Evolutionary conservation across 2,113 vertebrate species (phyloP), one percentile per base, ranked within the genome.

Genomic region (human (Homo sapiens)): DNA sequence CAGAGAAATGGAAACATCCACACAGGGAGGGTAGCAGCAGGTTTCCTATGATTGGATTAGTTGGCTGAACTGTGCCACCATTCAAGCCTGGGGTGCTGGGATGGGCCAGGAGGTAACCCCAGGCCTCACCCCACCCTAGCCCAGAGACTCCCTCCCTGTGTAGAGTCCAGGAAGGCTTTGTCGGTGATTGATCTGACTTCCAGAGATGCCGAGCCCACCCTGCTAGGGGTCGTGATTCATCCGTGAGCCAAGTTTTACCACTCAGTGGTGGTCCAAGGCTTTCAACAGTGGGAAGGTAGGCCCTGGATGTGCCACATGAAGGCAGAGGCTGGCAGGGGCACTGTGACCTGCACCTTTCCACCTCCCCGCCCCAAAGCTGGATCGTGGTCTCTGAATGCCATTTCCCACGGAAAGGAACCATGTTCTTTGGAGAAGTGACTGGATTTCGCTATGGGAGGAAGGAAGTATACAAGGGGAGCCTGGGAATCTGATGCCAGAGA

Each of bases 241-340:
- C 43, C 30, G 0, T 8, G 25, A 68, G 48, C n/a, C 4, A 2
- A 72, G 11, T 8, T 43, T 6, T 17, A 2, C 25, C 32, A 18
- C 43, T 1, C 79, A 7, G 3, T n/a, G 75, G 23, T 13, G 61
- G 22, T 9, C 68, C 32, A 13, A 76, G 68, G 55, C 68, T 75
- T n/a, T 16, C 14, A 4, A 4, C 68, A 5, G 20, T 3, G 30
- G 23, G 52, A 45, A 72, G 50, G 50, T 38, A 20, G 9, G 64
- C 79, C 27, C 66, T 18, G 66, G 38, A 8, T 12, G 14, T 27
- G 32, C n/a, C 43, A 9, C 30, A 0, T 0, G 1, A 61, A 76
- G 55, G 57, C 57, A 38, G 35, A 90, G 59, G 75, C 32, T 27
- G 88, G 22, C 43, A 2, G 27, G 22, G 13, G 5, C 0, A 8